Evolutionary conservation across 2,113 vertebrate genomes (phyloP).

Genomic region (Entelurus aequoreus): DNA sequence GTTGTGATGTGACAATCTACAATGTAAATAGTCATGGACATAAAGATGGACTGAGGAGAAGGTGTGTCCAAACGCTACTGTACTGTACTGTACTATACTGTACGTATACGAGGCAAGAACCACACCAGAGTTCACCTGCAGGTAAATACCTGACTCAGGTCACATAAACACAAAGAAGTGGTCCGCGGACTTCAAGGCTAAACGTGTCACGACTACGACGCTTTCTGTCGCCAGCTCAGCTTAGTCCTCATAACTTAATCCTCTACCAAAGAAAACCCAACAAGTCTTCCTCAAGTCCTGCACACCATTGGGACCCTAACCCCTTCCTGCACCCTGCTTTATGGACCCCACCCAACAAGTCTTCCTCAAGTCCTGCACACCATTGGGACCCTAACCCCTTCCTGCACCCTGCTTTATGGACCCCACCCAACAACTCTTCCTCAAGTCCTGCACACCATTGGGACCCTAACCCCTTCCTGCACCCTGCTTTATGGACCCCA

Average conservation of each 20-base stretch:
- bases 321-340: constrained; percentile 20
- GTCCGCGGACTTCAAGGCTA: too few species aligned
- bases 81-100: too few species aligned
- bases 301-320: not conserved
- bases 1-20: too few species aligned
- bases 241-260: not conserved
- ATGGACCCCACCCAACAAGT: constrained; percentile 15
- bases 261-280: not conserved
- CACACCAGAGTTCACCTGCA: not conserved
- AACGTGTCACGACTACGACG: too few species aligned
- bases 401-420: constrained; percentile 31
- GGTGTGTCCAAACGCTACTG: too few species aligned
- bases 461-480: not conserved
- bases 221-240: not conserved
- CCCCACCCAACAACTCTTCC: not conserved
- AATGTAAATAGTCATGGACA: too few species aligned
- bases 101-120: too few species aligned
- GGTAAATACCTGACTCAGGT: not conserved
- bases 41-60: too few species aligned
- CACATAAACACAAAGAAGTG: not conserved
- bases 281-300: too few species aligned
- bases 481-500: constrained; percentile 36
- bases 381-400: not conserved
- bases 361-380: too few species aligned
- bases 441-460: too few species aligned